Base-by-base conservation (phyloP, 1,140 invertebrate species). In the Tetramorium simillimum region DNA sequence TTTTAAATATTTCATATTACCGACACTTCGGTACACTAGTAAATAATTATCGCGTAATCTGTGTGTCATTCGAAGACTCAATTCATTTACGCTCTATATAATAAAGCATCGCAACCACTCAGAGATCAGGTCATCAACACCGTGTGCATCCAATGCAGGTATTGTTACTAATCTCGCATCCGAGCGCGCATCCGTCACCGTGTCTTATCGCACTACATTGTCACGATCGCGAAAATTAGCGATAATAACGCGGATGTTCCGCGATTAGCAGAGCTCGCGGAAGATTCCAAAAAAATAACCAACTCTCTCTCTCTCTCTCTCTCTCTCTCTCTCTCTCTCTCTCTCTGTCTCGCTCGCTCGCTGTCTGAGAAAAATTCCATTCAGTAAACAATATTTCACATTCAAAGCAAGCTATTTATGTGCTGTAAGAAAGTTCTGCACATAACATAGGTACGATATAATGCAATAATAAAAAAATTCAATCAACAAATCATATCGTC, bases 121-220 rank as follows among this genome's bases (percentile, higher is more conserved):
- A 2, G 69, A 73, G 24, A 82, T 46, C 46, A 5, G 58, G 37
- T 65, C 73, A 78, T 85, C 82, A 67, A 18, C 56, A 72, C 12
- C 16, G 16, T 14, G 24, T 7, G 46, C 37, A 82, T 82, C 60
- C 60, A 86, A 63, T 53, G 53, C 53, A 77, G 77, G 58, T 62
- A 70, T 75, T 73, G 62, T 77, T 75, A 49, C 33, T 75, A 14
- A 67, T 84, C 85, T 89, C 78, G 84, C 73, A 89, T 87, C 87
- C 69, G 77, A 82, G 75, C 60, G 77, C 76, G 78, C 78, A 84
- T 87, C 88, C 77, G 78, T 76, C 69, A 43, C 40, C 53, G 60
- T 37, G 67, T 81, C 86, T 89, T 90, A 90, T 90, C 88, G 78
- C 65, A 0, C 16, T 51, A 40, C 78, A 89, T 89, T 90, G 88